Conservation (phyloP, 2,797 vertebrate genomes). For the Hemitrygon akajei region DNA sequence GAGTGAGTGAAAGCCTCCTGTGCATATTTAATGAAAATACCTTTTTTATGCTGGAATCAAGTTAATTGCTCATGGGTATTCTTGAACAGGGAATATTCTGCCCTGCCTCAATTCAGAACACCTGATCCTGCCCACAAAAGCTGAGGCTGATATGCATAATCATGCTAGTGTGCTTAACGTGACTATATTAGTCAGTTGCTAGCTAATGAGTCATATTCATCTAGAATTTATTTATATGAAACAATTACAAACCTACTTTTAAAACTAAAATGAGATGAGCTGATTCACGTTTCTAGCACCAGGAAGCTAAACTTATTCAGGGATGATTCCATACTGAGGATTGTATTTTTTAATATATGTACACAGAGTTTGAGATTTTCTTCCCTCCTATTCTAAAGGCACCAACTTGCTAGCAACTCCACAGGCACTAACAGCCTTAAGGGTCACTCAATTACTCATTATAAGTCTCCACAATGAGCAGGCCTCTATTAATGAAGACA, state of each 20-base stretch:
- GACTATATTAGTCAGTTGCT: neutral
- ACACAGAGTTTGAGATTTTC: neutral
- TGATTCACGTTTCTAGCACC: neutral
- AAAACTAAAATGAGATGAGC: neutral
- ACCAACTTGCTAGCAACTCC: neutral
- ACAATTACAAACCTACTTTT: constrained; percentile 21
- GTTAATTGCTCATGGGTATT: neutral
- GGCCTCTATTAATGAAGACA: neutral
- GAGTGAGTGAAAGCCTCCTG: neutral
- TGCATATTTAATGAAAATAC: neutral
- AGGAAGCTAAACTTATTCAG: neutral
- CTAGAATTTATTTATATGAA: neutral
- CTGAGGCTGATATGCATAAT: too few relatives aligned
- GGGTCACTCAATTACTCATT: neutral
- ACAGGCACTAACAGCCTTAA: neutral
- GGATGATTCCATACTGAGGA: neutral
- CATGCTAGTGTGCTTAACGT: neutral
- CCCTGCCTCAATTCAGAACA: neutral
- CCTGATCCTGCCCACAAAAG: neutral
- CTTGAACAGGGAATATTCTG: neutral
- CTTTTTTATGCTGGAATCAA: neutral
- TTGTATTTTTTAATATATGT: neutral
- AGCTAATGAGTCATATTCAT: neutral
- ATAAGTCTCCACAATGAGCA: too few relatives aligned
- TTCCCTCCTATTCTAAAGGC: neutral